Percentiles rank a stretch among this genome's conserved stretches.
Conservation (phyloP, 53 echinoderm and acorn worm species). For the Actinopyga echinites region DNA sequence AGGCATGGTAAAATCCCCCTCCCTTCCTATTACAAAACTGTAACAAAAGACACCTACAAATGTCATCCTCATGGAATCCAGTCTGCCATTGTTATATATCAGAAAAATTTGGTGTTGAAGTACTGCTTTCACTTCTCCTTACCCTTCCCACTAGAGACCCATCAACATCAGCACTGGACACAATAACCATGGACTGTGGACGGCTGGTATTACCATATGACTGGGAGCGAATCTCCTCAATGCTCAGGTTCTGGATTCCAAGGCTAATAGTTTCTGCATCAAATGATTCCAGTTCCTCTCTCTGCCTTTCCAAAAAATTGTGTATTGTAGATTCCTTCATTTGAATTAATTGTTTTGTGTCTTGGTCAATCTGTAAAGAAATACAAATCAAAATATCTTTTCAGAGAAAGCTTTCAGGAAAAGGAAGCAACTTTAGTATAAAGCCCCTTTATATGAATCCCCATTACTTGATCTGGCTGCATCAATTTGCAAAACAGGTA, state of each 20-base stretch:
- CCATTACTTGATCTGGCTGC: too few species aligned
- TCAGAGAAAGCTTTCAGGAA: not conserved
- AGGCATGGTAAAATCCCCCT: too few species aligned
- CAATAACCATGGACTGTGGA: slow-evolving; percentile 61
- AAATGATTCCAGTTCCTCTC: slow-evolving; percentile 67
- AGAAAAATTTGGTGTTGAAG: slow-evolving; percentile 69
- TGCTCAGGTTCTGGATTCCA: slow-evolving; percentile 74
- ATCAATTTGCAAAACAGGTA: too few species aligned
- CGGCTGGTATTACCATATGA: slow-evolving; percentile 64
- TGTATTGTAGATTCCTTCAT: slow-evolving; percentile 79
- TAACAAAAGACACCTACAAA: too few species aligned
- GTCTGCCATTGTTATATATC: not conserved
- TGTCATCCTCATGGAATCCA: not conserved
- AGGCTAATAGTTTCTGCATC: slow-evolving; percentile 65
- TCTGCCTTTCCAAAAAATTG: slow-evolving; percentile 70
- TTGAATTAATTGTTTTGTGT: slow-evolving; percentile 64
- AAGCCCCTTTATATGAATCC: too few species aligned
- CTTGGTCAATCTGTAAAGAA: slow-evolving; percentile 79
- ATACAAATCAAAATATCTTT: not conserved
- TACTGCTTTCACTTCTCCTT: slow-evolving; percentile 76
- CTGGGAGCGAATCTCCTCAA: slow-evolving; percentile 78
- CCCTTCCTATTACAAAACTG: too few species aligned
- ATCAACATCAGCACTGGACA: not conserved
- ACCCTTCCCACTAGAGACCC: slow-evolving; percentile 14
- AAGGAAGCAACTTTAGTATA: too few species aligned